A percentile compares a stretch with the other conserved stretches of the same genome.
Evolutionary conservation across 2,888 invertebrate species (phyloP).

Genomic region (Exephanes ischioxanthus): DNA sequence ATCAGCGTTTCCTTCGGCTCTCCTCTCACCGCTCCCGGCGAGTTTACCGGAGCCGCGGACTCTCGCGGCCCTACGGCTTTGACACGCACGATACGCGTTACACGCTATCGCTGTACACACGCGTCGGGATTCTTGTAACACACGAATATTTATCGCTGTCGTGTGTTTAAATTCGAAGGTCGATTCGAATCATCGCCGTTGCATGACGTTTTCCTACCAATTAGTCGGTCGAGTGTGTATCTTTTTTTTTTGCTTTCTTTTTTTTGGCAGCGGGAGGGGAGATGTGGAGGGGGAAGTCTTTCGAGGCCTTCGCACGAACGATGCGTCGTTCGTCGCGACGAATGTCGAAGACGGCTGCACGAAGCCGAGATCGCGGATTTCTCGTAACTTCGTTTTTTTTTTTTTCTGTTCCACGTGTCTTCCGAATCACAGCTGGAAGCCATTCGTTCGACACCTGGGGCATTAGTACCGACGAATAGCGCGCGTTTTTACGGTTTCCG

Average conservation of each 20-base stretch:
- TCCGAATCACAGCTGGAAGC: slow-evolving; percentile 57
- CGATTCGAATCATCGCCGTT: slow-evolving; percentile 50
- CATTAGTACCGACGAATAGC: slow-evolving; percentile 55
- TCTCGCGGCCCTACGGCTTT: slow-evolving; percentile 19
- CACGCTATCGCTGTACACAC: neutral
- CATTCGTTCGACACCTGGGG: slow-evolving; percentile 65
- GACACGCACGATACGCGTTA: slow-evolving; percentile 23
- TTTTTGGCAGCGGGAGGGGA: neutral
- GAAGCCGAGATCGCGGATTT: slow-evolving; percentile 45
- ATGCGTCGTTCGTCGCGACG: slow-evolving; percentile 52
- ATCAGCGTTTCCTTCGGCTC: slow-evolving; percentile 47
- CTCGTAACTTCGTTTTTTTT: slow-evolving; percentile 27
- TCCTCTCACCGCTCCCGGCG: slow-evolving; percentile 24
- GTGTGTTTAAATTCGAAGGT: slow-evolving; percentile 52
- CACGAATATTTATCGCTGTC: slow-evolving; percentile 41
- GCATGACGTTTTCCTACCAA: slow-evolving; percentile 50
- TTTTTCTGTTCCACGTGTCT: slow-evolving; percentile 21
- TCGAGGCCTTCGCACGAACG: slow-evolving; percentile 52
- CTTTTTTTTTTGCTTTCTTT: neutral
- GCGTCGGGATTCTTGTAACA: neutral
- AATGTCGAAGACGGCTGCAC: slow-evolving; percentile 41
- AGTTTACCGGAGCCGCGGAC: neutral
- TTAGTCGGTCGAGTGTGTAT: slow-evolving; percentile 41
- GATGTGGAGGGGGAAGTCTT: slow-evolving; percentile 29
- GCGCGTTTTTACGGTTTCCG: slow-evolving; percentile 67